phyloP scores from a whole-genome alignment of 2,797 vertebrate genomes.

The Pithecia hirsuta region DNA sequence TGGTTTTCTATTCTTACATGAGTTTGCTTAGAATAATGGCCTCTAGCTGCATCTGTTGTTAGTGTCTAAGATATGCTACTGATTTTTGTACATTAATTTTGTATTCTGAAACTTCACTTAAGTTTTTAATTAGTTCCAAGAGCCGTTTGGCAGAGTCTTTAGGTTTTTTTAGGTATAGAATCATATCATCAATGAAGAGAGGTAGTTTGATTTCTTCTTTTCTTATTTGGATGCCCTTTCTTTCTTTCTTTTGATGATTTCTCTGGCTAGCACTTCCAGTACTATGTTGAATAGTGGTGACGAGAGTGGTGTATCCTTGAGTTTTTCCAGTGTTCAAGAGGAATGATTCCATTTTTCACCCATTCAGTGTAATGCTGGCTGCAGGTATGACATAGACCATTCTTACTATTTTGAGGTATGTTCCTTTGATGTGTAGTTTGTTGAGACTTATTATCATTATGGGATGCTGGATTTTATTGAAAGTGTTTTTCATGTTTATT shows the following conservation, averaged over 20 bases:
- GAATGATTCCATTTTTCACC: neutral
- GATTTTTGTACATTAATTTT: neutral
- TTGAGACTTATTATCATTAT: neutral
- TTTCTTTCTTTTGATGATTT: neutral
- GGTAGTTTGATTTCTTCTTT: neutral
- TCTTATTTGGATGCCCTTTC: neutral
- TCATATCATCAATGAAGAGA: neutral
- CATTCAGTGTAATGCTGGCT: neutral
- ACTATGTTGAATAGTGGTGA: neutral
- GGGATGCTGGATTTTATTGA: neutral
- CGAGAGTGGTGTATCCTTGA: neutral
- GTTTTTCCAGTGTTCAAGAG: neutral
- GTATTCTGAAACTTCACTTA: neutral
- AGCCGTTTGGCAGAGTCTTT: neutral
- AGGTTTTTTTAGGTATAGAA: neutral
- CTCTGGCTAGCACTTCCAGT: neutral
- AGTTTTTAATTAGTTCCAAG: neutral
- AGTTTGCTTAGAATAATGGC: neutral
- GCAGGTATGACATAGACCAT: neutral
- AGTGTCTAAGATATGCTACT: neutral
- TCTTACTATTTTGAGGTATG: neutral
- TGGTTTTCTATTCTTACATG: neutral
- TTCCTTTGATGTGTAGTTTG: neutral
- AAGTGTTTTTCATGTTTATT: neutral
- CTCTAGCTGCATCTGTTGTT: neutral